Base-by-base conservation (phyloP, 2,797 vertebrate genomes). In the Pseudochromis fuscus region DNA sequence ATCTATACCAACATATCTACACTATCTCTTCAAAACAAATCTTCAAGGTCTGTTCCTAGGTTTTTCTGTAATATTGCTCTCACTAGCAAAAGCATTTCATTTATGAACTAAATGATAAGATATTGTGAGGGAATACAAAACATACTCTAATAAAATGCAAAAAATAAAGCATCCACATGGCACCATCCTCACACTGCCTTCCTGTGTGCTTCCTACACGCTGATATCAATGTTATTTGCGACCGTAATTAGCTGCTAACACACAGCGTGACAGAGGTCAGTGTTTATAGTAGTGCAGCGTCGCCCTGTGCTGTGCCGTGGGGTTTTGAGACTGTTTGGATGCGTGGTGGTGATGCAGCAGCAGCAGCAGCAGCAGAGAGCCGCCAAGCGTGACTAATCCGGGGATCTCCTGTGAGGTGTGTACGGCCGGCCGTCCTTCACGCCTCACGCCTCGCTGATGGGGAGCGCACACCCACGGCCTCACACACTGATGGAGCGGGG, bases 331-430 rank as follows among this genome's bases (percentile, higher is more conserved):
- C 70, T 60, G 49, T 60, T 86, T 79, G 83, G 87, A 89, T 85
- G 85, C 56, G 7, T 13, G 60, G 53, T 28, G n/a, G 63, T 18
- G 75, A 73, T 73, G 83, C 72, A 81, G 72, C 78, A 79, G 82
- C 79, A 52, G 62, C 30, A 21, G 61, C 73, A 64, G 58, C 74
- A 63, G 75, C 70, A 60, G 45, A 72, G 72, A 79, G 27, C 50
- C 65, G 25, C 33, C 40, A 13, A 85, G 87, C 55, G 50, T 89
- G 86, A 91, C 91, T 91, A 91, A 92, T 91, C 85, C 60, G 7
- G 87, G 89, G 80, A 88, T 88, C 89, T 91, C 87, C 86, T 86
- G 75, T 49, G 81, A 23, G 60, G 59, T 64, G 77, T 83, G 81
- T 82, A 16, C 35, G 49, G 65, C 73, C 62, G 70, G 82, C 57